Conservation (phyloP, 2,113 vertebrate species). For the Leiothrix lutea region DNA sequence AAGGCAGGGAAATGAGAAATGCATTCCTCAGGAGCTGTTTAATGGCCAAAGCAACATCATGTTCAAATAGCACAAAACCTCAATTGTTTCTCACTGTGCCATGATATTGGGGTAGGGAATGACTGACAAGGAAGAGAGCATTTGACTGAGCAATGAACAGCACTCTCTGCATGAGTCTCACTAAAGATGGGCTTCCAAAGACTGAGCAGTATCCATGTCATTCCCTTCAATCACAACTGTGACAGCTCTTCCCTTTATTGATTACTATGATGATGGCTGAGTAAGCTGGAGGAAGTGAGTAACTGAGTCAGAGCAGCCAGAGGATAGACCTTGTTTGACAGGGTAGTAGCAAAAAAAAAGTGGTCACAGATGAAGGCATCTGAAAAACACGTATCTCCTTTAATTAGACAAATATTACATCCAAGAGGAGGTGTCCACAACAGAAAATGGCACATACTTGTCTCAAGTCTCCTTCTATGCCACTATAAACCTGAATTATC, state of each 20-base stretch:
- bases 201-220: neutral
- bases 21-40: neutral
- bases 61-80: neutral
- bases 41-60: neutral
- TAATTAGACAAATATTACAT: neutral
- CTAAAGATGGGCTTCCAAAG: neutral
- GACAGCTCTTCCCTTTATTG: constrained; percentile 18
- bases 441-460: neutral
- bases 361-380: neutral
- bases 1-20: neutral
- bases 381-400: neutral
- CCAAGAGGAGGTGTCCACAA: neutral
- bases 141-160: neutral
- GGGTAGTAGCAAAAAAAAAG: neutral
- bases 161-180: neutral
- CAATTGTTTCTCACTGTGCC: neutral
- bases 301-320: neutral
- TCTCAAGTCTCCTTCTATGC: neutral
- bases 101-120: neutral
- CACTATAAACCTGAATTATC: neutral
- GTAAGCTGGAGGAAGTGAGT: neutral
- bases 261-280: neutral
- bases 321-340: neutral
- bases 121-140: neutral
- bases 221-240: constrained; percentile 4